These are phyloP conservation scores for Tribolium freemani DNA, from an alignment of 2,888 invertebrate genomes.

Conservation along the genomic window DNA sequence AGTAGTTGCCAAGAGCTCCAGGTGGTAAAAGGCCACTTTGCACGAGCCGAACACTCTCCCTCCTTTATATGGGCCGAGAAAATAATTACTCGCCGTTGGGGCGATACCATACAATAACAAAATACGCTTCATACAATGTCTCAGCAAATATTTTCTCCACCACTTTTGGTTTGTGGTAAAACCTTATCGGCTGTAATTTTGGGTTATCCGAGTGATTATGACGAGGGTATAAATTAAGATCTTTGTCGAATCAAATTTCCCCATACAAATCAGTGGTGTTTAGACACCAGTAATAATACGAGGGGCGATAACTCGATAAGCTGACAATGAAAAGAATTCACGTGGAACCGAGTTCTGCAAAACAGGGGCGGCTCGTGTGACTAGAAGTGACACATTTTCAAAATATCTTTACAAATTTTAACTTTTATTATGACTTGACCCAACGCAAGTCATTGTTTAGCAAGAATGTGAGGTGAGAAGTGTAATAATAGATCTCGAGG, in stretches of 20 bases:
- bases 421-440: neutral
- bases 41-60: conserved; percentile 50
- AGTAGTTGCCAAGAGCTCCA: conserved; percentile 65
- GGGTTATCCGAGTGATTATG: conserved; percentile 23
- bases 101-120: conserved; percentile 28
- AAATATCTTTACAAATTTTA: neutral
- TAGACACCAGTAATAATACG: conserved; percentile 64
- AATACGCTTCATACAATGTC: conserved; percentile 15
- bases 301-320: conserved; percentile 66
- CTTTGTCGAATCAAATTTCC: conserved; percentile 60
- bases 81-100: conserved; percentile 45
- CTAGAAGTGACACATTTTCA: neutral
- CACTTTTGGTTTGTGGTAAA: neutral
- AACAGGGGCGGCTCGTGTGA: conserved; percentile 17
- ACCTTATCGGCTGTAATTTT: conserved; percentile 2
- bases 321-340: conserved; percentile 56
- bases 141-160: neutral
- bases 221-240: conserved; percentile 58
- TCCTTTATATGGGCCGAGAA: conserved; percentile 45
- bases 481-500: neutral
- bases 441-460: neutral
- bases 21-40: conserved; percentile 67
- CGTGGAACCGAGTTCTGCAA: conserved; percentile 22
- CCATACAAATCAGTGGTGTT: conserved; percentile 63
- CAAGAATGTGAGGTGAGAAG: neutral